These are phyloP conservation scores for Montipora cactus DNA, from an alignment of 64 coral and sea anemone genomes.

Conservation along the genomic window DNA sequence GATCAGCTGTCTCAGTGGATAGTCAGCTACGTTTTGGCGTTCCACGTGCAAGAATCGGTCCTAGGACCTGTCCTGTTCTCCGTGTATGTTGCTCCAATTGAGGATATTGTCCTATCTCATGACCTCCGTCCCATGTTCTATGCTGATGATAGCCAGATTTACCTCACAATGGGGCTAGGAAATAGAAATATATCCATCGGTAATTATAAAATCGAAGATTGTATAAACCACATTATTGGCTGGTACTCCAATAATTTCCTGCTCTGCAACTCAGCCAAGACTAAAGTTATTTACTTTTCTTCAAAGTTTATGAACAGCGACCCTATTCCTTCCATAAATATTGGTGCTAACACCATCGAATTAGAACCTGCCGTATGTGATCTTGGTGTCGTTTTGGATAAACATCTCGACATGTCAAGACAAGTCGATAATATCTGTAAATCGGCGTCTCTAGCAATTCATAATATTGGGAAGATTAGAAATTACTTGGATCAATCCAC, in stretches of 20 bases:
- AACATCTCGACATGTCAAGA: neutral
- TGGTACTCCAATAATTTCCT: constrained; percentile 16
- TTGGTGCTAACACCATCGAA: neutral
- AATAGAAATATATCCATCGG: neutral
- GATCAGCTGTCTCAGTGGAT: no score
- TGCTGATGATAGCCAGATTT: constrained; percentile 51
- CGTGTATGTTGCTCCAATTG: constrained; percentile 5
- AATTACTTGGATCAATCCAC: neutral
- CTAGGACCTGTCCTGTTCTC: no score
- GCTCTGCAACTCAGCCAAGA: constrained; percentile 11
- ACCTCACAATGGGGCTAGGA: neutral
- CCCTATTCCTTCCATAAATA: neutral
- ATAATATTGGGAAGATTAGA: constrained; percentile 7
- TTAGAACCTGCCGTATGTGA: neutral
- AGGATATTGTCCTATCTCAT: constrained; percentile 14
- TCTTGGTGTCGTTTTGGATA: constrained; percentile 14
- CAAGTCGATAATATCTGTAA: neutral
- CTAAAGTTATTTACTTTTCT: constrained; percentile 3
- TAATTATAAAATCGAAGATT: neutral
- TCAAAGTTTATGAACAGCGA: neutral
- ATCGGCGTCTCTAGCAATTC: neutral
- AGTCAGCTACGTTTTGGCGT: no score
- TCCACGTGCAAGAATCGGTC: no score
- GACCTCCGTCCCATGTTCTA: constrained; percentile 27
- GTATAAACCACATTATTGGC: constrained; percentile 13